Conservation (phyloP, 1,140 invertebrate genomes). For the Neodiprion pinetum region DNA sequence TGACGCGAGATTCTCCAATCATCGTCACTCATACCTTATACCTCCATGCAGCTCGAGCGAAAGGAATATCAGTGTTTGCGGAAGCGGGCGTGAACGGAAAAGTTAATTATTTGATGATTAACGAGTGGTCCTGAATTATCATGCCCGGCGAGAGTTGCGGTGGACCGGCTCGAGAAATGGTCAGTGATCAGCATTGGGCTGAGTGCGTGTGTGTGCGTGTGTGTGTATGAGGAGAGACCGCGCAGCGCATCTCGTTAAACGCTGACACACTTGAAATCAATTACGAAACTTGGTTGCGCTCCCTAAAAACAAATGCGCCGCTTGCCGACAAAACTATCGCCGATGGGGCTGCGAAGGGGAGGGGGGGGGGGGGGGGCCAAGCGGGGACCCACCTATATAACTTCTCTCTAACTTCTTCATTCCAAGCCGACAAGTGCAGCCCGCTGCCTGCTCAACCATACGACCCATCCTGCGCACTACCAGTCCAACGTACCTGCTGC, state of each 20-base stretch:
- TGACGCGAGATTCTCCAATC: too few relatives aligned
- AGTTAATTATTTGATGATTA: conserved; percentile 3
- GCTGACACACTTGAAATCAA: conserved; percentile 4
- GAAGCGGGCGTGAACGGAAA: conserved; percentile 1
- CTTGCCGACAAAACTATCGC: not conserved
- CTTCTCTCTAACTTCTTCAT: conserved; percentile 5
- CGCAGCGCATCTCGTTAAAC: not conserved
- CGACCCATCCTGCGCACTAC: too few relatives aligned
- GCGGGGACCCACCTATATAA: not conserved
- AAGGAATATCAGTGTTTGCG: not conserved
- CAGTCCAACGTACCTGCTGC: too few relatives aligned
- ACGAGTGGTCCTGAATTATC: conserved; percentile 4
- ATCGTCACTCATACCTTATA: too few relatives aligned
- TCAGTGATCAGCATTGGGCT: too few relatives aligned
- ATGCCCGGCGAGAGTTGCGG: not conserved
- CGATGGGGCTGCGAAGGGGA: not conserved
- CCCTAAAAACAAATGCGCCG: not conserved
- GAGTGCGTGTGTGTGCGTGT: too few relatives aligned
- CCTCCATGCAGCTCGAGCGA: too few relatives aligned
- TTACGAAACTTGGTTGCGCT: not conserved
- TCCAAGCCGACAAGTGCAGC: not conserved
- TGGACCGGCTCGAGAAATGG: too few relatives aligned
- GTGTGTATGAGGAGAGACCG: too few relatives aligned
- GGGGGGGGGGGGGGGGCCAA: too few relatives aligned
- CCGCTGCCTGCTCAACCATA: too few relatives aligned